Percentiles rank a stretch among this genome's conserved stretches.
These are phyloP conservation scores for Bettongia penicillata DNA, from an alignment of 2,113 vertebrate genomes.

Conservation along the genomic window DNA sequence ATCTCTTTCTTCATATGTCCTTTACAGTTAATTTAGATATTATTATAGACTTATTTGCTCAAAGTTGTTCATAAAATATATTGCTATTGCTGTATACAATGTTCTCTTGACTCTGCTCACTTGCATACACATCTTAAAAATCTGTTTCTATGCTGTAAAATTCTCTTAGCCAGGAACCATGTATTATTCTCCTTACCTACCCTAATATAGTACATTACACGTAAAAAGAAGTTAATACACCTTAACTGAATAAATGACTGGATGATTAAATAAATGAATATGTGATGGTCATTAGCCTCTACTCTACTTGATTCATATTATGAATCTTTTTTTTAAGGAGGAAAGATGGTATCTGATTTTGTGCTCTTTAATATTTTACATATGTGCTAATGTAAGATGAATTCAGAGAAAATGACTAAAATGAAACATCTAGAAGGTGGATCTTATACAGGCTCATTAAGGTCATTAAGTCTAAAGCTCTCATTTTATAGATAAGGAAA, in stretches of 20 bases:
- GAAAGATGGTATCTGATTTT: neutral
- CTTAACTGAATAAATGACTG: neutral
- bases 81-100: no score
- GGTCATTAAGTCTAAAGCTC: neutral
- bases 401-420: slow-evolving; percentile 45
- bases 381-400: slow-evolving; percentile 50
- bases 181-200: neutral
- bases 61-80: no score
- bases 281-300: neutral
- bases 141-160: neutral
- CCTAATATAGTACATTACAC: neutral
- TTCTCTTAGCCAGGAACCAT: neutral
- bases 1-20: no score
- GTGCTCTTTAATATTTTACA: slow-evolving; percentile 53
- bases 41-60: no score
- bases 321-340: slow-evolving; percentile 45
- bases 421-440: neutral
- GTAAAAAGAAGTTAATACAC: neutral
- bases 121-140: neutral
- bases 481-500: neutral
- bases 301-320: slow-evolving; percentile 32
- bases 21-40: no score
- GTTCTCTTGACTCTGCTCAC: neutral
- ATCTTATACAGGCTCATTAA: neutral
- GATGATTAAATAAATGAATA: neutral